Evolutionary conservation across 2,113 vertebrate genomes (phyloP).

Genomic region (Leptocoma aspasia): DNA sequence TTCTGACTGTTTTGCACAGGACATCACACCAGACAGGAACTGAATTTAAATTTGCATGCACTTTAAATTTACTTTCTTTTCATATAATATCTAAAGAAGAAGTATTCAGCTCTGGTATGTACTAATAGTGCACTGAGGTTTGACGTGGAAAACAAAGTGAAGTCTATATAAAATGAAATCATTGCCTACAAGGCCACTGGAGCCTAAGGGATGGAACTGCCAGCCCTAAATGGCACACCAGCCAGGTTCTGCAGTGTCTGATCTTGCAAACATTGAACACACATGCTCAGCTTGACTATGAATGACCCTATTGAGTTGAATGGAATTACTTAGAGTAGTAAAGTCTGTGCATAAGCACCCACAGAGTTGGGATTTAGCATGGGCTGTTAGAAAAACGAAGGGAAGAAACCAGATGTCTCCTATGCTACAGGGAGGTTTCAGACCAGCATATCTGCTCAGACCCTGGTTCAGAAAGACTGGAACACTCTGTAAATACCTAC

Average conservation of each 20-base stretch:
- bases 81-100: neutral
- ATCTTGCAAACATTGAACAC: slow-evolving; percentile 6
- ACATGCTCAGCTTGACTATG: slow-evolving; percentile 19
- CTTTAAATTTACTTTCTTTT: neutral
- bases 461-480: neutral
- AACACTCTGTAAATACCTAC: neutral
- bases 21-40: neutral
- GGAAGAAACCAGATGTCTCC: neutral
- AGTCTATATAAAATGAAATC: neutral
- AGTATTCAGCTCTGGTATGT: neutral
- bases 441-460: neutral
- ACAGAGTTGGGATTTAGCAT: neutral
- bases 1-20: neutral
- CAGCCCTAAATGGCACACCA: slow-evolving; percentile 1
- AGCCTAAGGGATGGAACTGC: slow-evolving; percentile 5
- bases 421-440: neutral
- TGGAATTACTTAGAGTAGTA: slow-evolving; percentile 13
- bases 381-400: neutral
- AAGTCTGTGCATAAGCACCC: neutral
- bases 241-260: neutral
- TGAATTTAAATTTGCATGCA: neutral
- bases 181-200: neutral
- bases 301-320: slow-evolving; percentile 19
- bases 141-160: neutral
- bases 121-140: neutral